Conservation (phyloP, 1,140 invertebrate species). For the Hestina assimilis region DNA sequence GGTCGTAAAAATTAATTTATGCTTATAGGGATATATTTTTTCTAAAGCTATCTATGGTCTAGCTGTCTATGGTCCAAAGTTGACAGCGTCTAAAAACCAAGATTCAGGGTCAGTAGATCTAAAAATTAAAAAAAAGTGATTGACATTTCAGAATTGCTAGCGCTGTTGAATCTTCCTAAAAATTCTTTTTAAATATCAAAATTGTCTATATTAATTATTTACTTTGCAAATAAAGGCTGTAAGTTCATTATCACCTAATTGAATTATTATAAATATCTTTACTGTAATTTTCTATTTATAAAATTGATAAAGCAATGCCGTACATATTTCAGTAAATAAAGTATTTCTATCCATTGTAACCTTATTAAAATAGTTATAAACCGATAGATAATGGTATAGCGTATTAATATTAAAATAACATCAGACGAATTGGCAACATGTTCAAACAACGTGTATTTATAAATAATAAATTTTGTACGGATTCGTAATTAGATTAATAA, state of each 20-base stretch:
- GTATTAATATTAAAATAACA: background rate
- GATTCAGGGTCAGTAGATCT: slow-evolving; percentile 8
- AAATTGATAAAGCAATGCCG: background rate
- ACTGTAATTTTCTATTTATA: background rate
- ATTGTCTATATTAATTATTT: slow-evolving; percentile 8
- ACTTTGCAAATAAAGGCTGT: slow-evolving; percentile 7
- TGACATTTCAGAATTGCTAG: slow-evolving; percentile 26
- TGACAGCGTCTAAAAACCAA: background rate
- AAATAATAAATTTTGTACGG: slow-evolving; percentile 23
- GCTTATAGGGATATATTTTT: no score
- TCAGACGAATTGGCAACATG: background rate
- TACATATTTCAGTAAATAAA: background rate
- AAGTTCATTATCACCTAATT: slow-evolving; percentile 13
- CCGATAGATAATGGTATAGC: background rate
- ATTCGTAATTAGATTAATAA: slow-evolving; percentile 32
- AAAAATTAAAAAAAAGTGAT: slow-evolving; percentile 21
- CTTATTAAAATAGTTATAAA: background rate
- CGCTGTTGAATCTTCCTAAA: slow-evolving; percentile 12
- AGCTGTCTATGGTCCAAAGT: background rate
- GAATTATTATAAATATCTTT: slow-evolving; percentile 7
- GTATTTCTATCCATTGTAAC: background rate
- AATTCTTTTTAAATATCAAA: slow-evolving; percentile 13
- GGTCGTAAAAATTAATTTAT: background rate
- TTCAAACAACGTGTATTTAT: background rate
- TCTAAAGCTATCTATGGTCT: background rate